Evolutionary conservation across 2,113 vertebrate species (phyloP).

Genomic region (Hystrix cristata): DNA sequence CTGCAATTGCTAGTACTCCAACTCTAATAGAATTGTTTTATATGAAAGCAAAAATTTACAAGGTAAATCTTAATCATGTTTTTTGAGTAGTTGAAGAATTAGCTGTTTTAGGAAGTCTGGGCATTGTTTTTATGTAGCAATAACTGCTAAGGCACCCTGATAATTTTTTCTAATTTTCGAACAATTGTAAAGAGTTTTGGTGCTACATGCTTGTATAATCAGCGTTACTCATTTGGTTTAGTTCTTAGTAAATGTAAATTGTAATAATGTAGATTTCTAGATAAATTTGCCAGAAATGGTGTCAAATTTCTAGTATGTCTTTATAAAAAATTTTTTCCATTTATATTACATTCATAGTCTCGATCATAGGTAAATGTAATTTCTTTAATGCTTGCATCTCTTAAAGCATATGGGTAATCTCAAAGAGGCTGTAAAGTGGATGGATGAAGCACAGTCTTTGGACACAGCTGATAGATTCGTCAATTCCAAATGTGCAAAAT

Average conservation of each 20-base stretch:
- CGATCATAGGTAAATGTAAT: not conserved
- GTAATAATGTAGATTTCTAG: slow-evolving; percentile 43
- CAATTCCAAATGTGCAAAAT: slow-evolving; percentile 91
- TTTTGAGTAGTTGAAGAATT: slow-evolving; percentile 63
- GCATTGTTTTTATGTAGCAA: not conserved
- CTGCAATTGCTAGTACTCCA: slow-evolving; percentile 90
- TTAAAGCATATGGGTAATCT: slow-evolving; percentile 90
- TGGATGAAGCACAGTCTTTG: slow-evolving; percentile 92
- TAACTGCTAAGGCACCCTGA: slow-evolving; percentile 1
- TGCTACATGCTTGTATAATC: not conserved
- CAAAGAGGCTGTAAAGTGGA: slow-evolving; percentile 90
- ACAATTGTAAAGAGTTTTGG: slow-evolving; percentile 50
- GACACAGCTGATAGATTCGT: slow-evolving; percentile 91
- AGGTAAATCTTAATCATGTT: slow-evolving; percentile 83
- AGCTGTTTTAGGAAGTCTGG: not conserved
- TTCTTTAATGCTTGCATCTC: slow-evolving; percentile 33
- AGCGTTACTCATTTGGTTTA: slow-evolving; percentile 15
- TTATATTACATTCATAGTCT: not conserved
- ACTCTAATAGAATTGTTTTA: slow-evolving; percentile 92
- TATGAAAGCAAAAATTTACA: slow-evolving; percentile 92
- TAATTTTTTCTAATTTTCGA: slow-evolving; percentile 18
- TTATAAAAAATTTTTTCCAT: not conserved
- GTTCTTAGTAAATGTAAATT: slow-evolving; percentile 31
- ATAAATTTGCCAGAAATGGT: slow-evolving; percentile 34
- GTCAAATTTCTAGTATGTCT: slow-evolving; percentile 40